These are phyloP conservation scores for Lasioglossum leucozonium DNA, from an alignment of 2,888 invertebrate genomes.

Conservation along the genomic window DNA sequence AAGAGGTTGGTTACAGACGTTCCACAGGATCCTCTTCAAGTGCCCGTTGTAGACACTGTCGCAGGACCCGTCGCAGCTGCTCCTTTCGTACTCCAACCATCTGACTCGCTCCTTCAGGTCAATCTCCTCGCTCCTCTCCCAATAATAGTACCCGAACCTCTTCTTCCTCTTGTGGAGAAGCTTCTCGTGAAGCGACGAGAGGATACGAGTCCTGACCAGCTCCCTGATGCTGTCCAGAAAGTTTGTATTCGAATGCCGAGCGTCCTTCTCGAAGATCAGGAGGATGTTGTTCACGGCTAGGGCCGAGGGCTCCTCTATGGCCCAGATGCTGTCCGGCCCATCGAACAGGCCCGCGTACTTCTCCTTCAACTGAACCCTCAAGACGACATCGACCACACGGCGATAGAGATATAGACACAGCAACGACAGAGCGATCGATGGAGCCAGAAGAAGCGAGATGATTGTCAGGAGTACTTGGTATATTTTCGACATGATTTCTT, in stretches of 20 bases:
- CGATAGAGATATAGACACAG: slow-evolving; percentile 68
- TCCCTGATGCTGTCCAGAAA: slow-evolving; percentile 68
- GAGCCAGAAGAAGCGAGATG: slow-evolving; percentile 63
- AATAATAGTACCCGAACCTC: slow-evolving; percentile 86
- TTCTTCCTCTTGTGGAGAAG: slow-evolving; percentile 84
- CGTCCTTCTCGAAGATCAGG: slow-evolving; percentile 83
- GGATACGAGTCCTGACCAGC: slow-evolving; percentile 64
- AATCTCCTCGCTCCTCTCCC: slow-evolving; percentile 83
- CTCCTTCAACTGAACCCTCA: slow-evolving; percentile 76
- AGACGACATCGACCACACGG: slow-evolving; percentile 55
- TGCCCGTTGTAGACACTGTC: slow-evolving; percentile 77
- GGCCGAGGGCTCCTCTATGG: slow-evolving; percentile 85
- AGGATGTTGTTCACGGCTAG: slow-evolving; percentile 86
- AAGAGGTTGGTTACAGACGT: slow-evolving; percentile 83
- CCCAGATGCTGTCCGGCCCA: slow-evolving; percentile 86
- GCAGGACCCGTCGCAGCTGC: slow-evolving; percentile 71
- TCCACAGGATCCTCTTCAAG: slow-evolving; percentile 83
- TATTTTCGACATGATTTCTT: slow-evolving; percentile 46
- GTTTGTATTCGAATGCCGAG: slow-evolving; percentile 45
- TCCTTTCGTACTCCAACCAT: slow-evolving; percentile 81
- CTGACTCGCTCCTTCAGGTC: slow-evolving; percentile 85
- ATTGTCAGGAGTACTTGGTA: slow-evolving; percentile 54
- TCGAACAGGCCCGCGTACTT: slow-evolving; percentile 85
- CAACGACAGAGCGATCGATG: slow-evolving; percentile 57
- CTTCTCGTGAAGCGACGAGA: slow-evolving; percentile 78